These are phyloP conservation scores for Diphyllodes magnificus DNA, from an alignment of 2,113 vertebrate species.

Conservation along the genomic window DNA sequence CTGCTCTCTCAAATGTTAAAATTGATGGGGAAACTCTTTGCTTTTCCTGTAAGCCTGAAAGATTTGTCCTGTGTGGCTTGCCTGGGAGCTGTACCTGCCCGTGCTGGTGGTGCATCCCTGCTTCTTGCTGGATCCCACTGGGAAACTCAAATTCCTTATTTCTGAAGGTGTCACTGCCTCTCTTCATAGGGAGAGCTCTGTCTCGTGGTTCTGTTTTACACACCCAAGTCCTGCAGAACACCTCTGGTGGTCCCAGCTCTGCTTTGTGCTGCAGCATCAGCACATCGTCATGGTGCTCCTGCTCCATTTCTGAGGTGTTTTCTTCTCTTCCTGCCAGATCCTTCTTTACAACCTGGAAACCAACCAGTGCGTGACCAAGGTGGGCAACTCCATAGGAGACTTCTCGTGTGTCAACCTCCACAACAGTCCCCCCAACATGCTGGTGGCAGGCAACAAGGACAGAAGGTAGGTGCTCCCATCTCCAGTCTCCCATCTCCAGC, in stretches of 20 bases:
- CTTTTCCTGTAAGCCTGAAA: neutral
- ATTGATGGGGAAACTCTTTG: neutral
- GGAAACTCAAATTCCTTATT: neutral
- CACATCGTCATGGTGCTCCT: accelerated
- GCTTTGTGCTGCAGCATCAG: neutral
- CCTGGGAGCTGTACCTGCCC: neutral
- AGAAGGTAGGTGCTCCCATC: slow-evolving; percentile 76
- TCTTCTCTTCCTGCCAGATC: slow-evolving; percentile 74
- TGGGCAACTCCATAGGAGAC: slow-evolving; percentile 84
- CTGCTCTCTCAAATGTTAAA: neutral
- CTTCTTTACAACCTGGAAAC: slow-evolving; percentile 89
- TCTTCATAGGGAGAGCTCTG: neutral
- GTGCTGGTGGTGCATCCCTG: neutral
- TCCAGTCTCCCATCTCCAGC: neutral
- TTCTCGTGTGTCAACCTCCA: slow-evolving; percentile 89
- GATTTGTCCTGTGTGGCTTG: neutral
- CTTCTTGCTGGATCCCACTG: neutral
- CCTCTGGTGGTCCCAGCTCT: neutral
- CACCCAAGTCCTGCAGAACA: neutral
- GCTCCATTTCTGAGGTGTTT: neutral
- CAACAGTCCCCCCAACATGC: slow-evolving; percentile 80
- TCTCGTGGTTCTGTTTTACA: neutral
- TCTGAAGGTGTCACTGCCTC: neutral
- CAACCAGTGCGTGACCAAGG: slow-evolving; percentile 72
- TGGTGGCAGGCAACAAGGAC: slow-evolving; percentile 93